Percentiles rank a stretch among this genome's conserved stretches.
Evolutionary conservation across 2,888 invertebrate genomes (phyloP).

Genomic region (Agonopterix arenella): DNA sequence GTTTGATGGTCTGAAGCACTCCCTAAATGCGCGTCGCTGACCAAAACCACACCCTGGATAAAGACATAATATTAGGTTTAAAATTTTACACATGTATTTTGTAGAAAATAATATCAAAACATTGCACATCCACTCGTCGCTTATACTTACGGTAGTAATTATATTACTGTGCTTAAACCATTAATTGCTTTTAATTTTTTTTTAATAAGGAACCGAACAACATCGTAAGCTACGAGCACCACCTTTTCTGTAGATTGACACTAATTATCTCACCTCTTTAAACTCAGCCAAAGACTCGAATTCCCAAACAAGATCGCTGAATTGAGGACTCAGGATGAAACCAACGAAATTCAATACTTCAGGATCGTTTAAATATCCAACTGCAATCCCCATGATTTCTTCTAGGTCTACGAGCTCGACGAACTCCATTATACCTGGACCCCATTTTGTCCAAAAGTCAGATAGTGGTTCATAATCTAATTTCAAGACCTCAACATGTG

Average conservation of each 20-base stretch:
- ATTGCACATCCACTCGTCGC: too few species aligned
- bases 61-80: neutral
- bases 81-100: too few species aligned
- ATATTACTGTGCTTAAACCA: too few species aligned
- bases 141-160: too few species aligned
- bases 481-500: neutral
- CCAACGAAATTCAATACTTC: conserved; percentile 29
- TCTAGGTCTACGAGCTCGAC: conserved; percentile 27
- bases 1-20: too few species aligned
- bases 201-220: too few species aligned
- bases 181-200: too few species aligned
- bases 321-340: conserved; percentile 27
- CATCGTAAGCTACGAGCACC: too few species aligned
- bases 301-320: conserved; percentile 25
- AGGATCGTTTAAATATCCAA: conserved; percentile 28
- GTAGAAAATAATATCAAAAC: too few species aligned
- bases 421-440: conserved; percentile 28
- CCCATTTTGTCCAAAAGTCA: conserved; percentile 16
- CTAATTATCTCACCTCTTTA: conserved; percentile 27
- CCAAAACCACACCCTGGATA: too few species aligned
- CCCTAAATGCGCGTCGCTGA: too few species aligned
- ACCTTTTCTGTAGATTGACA: too few species aligned
- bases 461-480: neutral
- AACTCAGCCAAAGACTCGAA: conserved; percentile 33
- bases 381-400: conserved; percentile 20